Conservation (phyloP, 2,888 invertebrate genomes). For the Andricus curvator region DNA sequence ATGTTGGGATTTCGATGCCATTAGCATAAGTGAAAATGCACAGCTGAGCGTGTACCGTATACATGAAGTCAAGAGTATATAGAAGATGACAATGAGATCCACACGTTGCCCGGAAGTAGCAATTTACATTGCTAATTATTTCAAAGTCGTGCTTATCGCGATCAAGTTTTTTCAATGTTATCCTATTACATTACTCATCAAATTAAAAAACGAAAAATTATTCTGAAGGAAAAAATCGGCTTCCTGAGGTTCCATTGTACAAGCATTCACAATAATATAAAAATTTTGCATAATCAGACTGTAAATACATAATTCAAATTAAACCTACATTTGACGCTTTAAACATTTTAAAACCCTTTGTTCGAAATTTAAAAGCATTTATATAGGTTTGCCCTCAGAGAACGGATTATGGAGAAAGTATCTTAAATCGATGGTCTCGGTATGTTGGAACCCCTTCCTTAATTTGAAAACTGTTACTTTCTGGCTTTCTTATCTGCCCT, state of each 20-base stretch:
- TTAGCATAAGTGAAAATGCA: conserved; percentile 65
- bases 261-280: not conserved
- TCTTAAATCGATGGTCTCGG: not conserved
- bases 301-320: not conserved
- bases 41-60: conserved; percentile 47
- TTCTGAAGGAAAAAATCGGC: not conserved
- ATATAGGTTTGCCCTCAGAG: not conserved
- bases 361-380: not conserved
- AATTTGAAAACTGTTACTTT: conserved; percentile 4
- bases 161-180: not conserved
- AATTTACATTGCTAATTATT: conserved; percentile 48
- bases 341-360: not conserved
- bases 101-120: conserved; percentile 55
- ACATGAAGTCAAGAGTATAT: conserved; percentile 5
- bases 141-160: conserved; percentile 1
- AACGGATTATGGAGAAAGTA: not conserved
- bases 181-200: not conserved
- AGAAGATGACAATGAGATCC: conserved; percentile 54
- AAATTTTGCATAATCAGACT: not conserved
- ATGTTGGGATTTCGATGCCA: conserved; percentile 51
- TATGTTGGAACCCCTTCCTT: not conserved
- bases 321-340: not conserved
- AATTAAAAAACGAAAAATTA: not conserved
- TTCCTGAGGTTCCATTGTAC: not conserved
- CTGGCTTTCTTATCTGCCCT: not conserved